Evolutionary conservation across 2,888 invertebrate genomes (phyloP).

Genomic region (Latrodectus hesperus): DNA sequence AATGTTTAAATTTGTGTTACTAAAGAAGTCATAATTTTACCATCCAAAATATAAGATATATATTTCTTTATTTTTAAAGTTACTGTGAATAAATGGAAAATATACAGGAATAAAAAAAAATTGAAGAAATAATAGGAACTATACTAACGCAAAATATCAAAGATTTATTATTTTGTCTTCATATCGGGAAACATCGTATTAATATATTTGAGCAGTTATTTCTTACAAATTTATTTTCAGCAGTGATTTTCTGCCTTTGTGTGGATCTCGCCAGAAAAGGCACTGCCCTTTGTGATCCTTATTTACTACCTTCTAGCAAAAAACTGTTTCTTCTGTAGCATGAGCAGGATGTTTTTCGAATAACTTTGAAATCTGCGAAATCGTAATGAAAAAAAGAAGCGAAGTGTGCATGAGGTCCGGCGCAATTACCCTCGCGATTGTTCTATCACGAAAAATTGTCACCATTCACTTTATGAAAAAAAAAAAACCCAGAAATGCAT

Average conservation of each 20-base stretch:
- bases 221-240: not conserved
- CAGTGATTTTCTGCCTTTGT: constrained; percentile 65
- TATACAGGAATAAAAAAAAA: too few species aligned
- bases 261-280: constrained; percentile 39
- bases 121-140: too few species aligned
- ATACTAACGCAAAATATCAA: too few species aligned
- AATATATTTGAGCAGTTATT: not conserved
- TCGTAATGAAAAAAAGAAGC: not conserved
- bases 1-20: too few species aligned
- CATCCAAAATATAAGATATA: too few species aligned
- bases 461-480: not conserved
- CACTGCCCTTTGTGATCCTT: constrained; percentile 18
- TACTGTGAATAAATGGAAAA: too few species aligned
- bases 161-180: too few species aligned
- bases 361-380: not conserved
- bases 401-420: constrained; percentile 4
- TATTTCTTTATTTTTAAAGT: too few species aligned
- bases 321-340: not conserved
- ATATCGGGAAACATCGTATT: too few species aligned
- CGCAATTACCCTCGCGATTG: not conserved
- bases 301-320: not conserved
- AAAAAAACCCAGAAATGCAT: not conserved
- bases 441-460: not conserved
- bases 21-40: too few species aligned
- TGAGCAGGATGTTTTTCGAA: constrained; percentile 7